phyloP scores from a whole-genome alignment of 2,797 vertebrate species.

The Melanotaenia trifasciata region DNA sequence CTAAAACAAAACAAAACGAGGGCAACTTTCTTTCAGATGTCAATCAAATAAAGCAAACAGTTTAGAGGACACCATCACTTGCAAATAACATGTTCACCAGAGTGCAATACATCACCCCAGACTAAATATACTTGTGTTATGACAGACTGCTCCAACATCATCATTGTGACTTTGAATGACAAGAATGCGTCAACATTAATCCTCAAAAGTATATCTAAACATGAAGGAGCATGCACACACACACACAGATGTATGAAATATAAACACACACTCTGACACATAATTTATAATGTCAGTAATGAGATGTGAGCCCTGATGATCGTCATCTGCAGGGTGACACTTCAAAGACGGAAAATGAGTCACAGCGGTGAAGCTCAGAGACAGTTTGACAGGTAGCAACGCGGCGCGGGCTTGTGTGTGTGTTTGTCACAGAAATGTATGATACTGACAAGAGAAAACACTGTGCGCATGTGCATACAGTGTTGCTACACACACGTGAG shows the following conservation, averaged over 20 bases:
- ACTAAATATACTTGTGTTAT: conserved; percentile 21
- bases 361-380: conserved; percentile 40
- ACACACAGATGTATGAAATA: not conserved
- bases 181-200: conserved; percentile 29
- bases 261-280: conserved; percentile 1
- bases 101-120: conserved; percentile 17
- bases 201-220: conserved; percentile 34
- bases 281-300: conserved; percentile 60
- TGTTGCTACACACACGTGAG: not conserved
- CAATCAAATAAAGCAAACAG: conserved; percentile 14
- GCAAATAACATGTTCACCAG: not conserved
- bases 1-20: not conserved
- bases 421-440: conserved; percentile 9
- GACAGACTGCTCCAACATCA: conserved; percentile 41
- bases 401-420: conserved; percentile 26
- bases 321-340: conserved; percentile 60
- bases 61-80: conserved; percentile 4
- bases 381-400: conserved; percentile 67
- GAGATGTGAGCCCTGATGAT: conserved; percentile 68
- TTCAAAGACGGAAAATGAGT: conserved; percentile 67
- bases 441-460: conserved; percentile 1
- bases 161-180: conserved; percentile 42
- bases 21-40: not conserved
- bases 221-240: conserved; percentile 12
- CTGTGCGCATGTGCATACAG: not conserved